Conservation (phyloP, 2,113 vertebrate genomes). For the Cisticola juncidis region DNA sequence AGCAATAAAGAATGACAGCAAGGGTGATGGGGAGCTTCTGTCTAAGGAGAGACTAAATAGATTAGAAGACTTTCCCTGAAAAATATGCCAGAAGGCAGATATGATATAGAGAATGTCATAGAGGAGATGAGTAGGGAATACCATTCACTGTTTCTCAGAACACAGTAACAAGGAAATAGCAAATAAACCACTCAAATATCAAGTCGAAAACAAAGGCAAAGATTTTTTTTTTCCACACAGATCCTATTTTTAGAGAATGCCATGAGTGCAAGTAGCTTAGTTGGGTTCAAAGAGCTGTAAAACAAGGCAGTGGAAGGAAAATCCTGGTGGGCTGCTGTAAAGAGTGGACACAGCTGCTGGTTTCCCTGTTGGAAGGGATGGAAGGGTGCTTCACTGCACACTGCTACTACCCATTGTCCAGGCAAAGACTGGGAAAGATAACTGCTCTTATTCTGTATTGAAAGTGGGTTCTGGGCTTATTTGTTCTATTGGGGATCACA, state of each 20-base stretch:
- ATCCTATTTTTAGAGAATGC: background rate
- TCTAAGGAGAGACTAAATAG: background rate
- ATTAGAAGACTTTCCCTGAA: background rate
- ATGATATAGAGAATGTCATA: background rate
- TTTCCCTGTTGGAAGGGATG: background rate
- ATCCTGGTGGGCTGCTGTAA: background rate
- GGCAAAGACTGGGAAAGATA: background rate
- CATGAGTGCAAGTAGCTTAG: background rate
- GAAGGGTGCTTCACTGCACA: background rate
- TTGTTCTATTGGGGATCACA: background rate
- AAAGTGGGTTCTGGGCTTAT: background rate
- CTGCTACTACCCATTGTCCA: background rate
- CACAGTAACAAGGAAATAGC: background rate
- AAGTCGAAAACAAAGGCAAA: background rate
- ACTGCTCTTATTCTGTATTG: background rate
- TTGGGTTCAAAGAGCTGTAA: background rate
- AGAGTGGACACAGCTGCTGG: background rate
- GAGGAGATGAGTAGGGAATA: background rate
- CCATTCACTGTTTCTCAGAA: background rate
- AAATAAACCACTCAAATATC: background rate
- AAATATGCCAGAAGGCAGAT: background rate
- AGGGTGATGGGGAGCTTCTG: background rate
- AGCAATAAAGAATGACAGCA: background rate
- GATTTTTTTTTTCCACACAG: background rate
- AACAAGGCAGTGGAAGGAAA: background rate